These are phyloP conservation scores for Trissolcus brochymenae DNA, from an alignment of 2,888 invertebrate genomes.

Conservation along the genomic window DNA sequence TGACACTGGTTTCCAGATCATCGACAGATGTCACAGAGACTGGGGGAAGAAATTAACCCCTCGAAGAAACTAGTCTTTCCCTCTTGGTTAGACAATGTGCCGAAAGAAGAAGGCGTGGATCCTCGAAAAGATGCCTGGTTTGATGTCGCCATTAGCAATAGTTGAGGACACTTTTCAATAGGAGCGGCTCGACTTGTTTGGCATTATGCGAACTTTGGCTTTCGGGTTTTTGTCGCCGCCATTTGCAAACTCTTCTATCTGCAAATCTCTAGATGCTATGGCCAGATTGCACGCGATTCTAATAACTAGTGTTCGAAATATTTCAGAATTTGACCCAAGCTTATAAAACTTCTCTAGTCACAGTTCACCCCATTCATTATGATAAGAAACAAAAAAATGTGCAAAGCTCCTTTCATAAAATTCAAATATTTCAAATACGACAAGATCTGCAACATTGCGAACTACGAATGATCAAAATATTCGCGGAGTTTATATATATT, in stretches of 20 bases:
- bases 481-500: too few relatives aligned
- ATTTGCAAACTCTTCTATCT: constrained; percentile 10
- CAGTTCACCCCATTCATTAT: too few relatives aligned
- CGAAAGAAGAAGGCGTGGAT: constrained; percentile 24
- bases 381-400: too few relatives aligned
- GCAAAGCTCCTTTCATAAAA: too few relatives aligned
- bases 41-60: constrained; percentile 43
- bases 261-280: too few relatives aligned
- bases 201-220: constrained; percentile 39
- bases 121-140: constrained; percentile 37
- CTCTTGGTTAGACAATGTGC: constrained; percentile 19
- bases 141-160: constrained; percentile 39
- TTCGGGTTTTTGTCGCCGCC: constrained; percentile 11
- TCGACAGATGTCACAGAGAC: constrained; percentile 49
- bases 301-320: too few relatives aligned
- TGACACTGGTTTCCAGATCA: constrained; percentile 54
- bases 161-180: constrained; percentile 21
- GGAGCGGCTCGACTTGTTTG: constrained; percentile 9
- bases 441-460: too few relatives aligned
- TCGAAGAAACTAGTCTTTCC: constrained; percentile 22
- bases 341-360: too few relatives aligned
- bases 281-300: too few relatives aligned
- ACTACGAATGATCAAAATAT: too few relatives aligned
- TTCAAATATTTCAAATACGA: too few relatives aligned
- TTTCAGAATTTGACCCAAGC: too few relatives aligned